These are phyloP conservation scores for Vidua macroura DNA, from an alignment of 2,113 vertebrate species.

Conservation along the genomic window DNA sequence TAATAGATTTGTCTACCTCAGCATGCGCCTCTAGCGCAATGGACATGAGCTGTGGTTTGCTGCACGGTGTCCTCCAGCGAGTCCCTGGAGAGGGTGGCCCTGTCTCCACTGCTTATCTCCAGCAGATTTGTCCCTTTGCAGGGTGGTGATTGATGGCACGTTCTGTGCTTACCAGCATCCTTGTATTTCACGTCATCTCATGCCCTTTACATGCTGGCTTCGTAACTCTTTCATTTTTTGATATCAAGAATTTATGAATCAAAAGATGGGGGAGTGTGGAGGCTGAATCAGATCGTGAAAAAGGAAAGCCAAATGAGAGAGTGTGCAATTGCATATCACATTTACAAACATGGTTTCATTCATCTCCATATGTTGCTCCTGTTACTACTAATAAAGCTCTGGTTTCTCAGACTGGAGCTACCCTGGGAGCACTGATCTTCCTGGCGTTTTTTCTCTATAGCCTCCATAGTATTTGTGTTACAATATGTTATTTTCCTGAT, in stretches of 20 bases:
- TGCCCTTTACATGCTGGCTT: background rate
- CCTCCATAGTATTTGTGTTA: background rate
- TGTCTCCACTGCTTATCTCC: background rate
- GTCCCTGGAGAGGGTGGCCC: background rate
- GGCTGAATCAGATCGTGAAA: slow-evolving; percentile 38
- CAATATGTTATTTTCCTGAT: background rate
- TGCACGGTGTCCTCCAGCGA: background rate
- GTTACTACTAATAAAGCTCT: slow-evolving; percentile 40
- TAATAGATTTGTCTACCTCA: background rate
- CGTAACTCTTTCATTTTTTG: background rate
- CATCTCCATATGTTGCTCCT: slow-evolving; percentile 28
- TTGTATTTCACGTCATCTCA: background rate
- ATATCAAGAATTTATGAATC: slow-evolving; percentile 58
- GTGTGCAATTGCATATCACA: background rate
- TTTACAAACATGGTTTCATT: slow-evolving; percentile 48
- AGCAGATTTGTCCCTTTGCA: background rate
- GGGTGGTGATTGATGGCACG: background rate
- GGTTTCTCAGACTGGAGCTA: background rate
- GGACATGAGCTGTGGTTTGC: background rate
- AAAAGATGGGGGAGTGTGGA: slow-evolving; percentile 30
- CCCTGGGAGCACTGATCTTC: background rate
- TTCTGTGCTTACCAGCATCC: background rate
- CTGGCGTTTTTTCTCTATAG: background rate
- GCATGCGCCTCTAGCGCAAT: background rate
- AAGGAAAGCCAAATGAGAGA: background rate